Conservation (phyloP, 2,797 vertebrate species). For the Alcedo atthis region DNA sequence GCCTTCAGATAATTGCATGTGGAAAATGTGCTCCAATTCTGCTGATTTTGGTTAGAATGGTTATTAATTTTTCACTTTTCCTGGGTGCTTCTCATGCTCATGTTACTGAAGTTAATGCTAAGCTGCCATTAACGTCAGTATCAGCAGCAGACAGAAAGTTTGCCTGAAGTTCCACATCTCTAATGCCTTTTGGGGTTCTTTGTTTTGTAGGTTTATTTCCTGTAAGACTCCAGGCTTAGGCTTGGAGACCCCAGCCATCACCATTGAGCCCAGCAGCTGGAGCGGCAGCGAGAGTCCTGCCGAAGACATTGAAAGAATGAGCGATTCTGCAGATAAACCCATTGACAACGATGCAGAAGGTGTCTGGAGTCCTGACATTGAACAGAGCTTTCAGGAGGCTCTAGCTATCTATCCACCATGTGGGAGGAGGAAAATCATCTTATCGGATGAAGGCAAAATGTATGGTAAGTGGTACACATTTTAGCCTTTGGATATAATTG, state of each 20-base stretch:
- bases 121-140: neutral
- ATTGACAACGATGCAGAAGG: slow-evolving; percentile 98
- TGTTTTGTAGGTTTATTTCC: slow-evolving; percentile 88
- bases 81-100: neutral
- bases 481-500: slow-evolving; percentile 28
- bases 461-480: slow-evolving; percentile 90
- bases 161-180: neutral
- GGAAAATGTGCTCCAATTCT: neutral
- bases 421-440: slow-evolving; percentile 98
- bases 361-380: slow-evolving; percentile 99
- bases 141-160: neutral
- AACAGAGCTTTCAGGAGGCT: slow-evolving; percentile 99
- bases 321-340: slow-evolving; percentile 96
- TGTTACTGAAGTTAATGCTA: neutral
- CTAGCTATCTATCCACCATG: slow-evolving; percentile 98
- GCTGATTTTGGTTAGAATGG: neutral
- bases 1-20: neutral
- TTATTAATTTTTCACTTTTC: neutral
- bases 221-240: slow-evolving; percentile 93
- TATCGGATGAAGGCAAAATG: slow-evolving; percentile 99
- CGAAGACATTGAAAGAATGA: slow-evolving; percentile 99
- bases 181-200: slow-evolving; percentile 38
- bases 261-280: slow-evolving; percentile 99
- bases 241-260: slow-evolving; percentile 91
- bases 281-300: slow-evolving; percentile 99